phyloP scores from a whole-genome alignment of 2,113 vertebrate genomes.

The Casuarius casuarius region DNA sequence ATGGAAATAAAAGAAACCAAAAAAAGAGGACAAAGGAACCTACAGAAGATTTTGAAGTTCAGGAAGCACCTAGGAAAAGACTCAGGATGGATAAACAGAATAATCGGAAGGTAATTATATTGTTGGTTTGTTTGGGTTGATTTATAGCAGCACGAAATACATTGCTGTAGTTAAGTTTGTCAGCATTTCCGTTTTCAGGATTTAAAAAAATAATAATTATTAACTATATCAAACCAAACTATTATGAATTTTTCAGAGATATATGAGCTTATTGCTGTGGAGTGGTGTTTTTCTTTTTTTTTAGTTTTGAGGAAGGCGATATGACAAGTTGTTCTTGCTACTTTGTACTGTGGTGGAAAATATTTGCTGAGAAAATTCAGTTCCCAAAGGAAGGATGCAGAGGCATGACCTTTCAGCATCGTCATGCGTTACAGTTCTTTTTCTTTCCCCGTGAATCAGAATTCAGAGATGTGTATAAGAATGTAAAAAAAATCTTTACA shows the following conservation, averaged over 20 bases:
- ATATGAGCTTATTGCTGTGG: background rate
- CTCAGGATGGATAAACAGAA: constrained; percentile 79
- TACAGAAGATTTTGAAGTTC: constrained; percentile 70
- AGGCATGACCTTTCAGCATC: background rate
- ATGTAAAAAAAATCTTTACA: background rate
- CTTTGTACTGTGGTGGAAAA: background rate
- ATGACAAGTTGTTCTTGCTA: background rate
- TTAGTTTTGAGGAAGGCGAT: background rate
- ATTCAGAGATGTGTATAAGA: background rate
- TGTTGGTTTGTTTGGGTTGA: constrained; percentile 18
- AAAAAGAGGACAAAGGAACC: constrained; percentile 77
- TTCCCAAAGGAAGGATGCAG: background rate
- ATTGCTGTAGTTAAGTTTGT: constrained; percentile 67
- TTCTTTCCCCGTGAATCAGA: background rate
- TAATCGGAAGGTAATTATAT: constrained; percentile 80
- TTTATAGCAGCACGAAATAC: constrained; percentile 19
- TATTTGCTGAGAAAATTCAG: background rate
- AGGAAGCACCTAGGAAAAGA: constrained; percentile 79
- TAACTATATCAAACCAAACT: background rate
- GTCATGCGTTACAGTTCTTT: background rate
- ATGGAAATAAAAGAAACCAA: constrained; percentile 81
- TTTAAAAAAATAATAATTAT: background rate
- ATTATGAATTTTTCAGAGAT: background rate
- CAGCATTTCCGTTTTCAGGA: constrained; percentile 60
- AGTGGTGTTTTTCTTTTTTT: background rate